Base-by-base conservation (phyloP, 37 sponge, comb jelly and placozoan species). In the Beroe ovata region DNA sequence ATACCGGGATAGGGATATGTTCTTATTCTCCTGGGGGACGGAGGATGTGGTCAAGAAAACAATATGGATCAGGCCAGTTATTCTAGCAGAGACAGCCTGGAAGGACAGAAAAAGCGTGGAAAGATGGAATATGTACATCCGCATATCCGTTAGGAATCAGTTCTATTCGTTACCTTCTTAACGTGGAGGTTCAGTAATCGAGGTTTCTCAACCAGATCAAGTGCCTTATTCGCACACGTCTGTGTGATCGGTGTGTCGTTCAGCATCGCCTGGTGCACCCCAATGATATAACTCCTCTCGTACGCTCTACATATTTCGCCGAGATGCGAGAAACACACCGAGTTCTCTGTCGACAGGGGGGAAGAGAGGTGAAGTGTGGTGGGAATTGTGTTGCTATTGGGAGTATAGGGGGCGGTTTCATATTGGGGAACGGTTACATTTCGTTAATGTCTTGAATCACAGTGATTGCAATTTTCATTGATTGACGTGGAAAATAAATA, bases 301-400 rank as follows among this genome's bases (percentile, higher is more conserved):
- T 77, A 77, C 23, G 84, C 42, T 41, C 25, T 42, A 39, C 84
- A 77, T n/a, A 77, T 42, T 54, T 77, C 84, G n/a, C 84, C 54
- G 25, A 77, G 18, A 29, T 42, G 54, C 54, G 26, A 21, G 28
- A 77, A 77, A 30, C 33, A 21, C 54, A 77, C 8, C 84, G 84
- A 30, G 20, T 77, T 40, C 22, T 77, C 84, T 77, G 84, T 8
- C 26, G 71, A 8, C 25, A 20, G 38, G 32, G 54, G 54, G 54
- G 11, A 47, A 47, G 54, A 16, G 6, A 11, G 11, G 54, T 47
- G 54, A 16, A 4, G 8, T 4, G 63, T 62, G 20, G 22, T 23
- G 8, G 20, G 8, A 16, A n/a, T 20, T 62, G 29, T 3, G 4
- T 6, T 47, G 54, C 11, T 23, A n/a, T n/a, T n/a, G n/a, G n/a